A percentile compares a stretch with the other conserved stretches of the same genome.
These are phyloP conservation scores for Lateolabrax maculatus DNA, from an alignment of 2,797 vertebrate genomes.

Conservation along the genomic window DNA sequence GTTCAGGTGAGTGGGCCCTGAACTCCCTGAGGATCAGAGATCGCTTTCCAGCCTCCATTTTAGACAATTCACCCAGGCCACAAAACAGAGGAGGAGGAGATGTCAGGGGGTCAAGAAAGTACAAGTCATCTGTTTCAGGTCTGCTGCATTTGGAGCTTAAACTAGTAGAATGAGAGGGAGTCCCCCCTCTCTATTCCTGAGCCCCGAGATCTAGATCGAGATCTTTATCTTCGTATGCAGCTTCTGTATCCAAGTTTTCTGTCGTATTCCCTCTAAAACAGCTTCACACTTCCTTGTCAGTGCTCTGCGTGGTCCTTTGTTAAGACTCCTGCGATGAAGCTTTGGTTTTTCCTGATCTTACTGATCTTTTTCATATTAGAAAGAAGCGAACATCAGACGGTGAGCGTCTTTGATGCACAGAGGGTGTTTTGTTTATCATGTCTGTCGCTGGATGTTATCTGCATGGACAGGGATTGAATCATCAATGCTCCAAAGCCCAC, in stretches of 20 bases:
- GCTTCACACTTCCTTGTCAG: neutral
- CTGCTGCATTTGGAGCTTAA: neutral
- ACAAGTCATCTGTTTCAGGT: slow-evolving; percentile 20
- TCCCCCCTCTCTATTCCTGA: neutral
- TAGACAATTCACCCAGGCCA: slow-evolving; percentile 8
- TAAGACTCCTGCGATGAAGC: slow-evolving; percentile 16
- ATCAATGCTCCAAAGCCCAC: slow-evolving; percentile 57
- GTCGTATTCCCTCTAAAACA: neutral
- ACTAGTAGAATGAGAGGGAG: neutral
- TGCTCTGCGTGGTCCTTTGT: neutral
- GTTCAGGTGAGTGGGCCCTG: slow-evolving; percentile 37
- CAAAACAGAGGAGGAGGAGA: slow-evolving; percentile 27
- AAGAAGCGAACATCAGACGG: slow-evolving; percentile 33
- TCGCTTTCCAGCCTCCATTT: slow-evolving; percentile 39
- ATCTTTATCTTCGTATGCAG: neutral
- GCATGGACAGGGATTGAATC: slow-evolving; percentile 59
- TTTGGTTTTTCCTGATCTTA: slow-evolving; percentile 18
- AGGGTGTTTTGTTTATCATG: slow-evolving; percentile 54
- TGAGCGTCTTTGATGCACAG: slow-evolving; percentile 28
- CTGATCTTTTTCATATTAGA: slow-evolving; percentile 30
- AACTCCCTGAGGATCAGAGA: slow-evolving; percentile 47
- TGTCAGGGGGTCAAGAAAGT: slow-evolving; percentile 32
- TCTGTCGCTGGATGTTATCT: slow-evolving; percentile 57
- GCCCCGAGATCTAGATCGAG: neutral
- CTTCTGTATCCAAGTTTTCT: neutral